These are phyloP conservation scores for Cheilosia pagana DNA, from an alignment of 2,888 invertebrate genomes.

Conservation along the genomic window DNA sequence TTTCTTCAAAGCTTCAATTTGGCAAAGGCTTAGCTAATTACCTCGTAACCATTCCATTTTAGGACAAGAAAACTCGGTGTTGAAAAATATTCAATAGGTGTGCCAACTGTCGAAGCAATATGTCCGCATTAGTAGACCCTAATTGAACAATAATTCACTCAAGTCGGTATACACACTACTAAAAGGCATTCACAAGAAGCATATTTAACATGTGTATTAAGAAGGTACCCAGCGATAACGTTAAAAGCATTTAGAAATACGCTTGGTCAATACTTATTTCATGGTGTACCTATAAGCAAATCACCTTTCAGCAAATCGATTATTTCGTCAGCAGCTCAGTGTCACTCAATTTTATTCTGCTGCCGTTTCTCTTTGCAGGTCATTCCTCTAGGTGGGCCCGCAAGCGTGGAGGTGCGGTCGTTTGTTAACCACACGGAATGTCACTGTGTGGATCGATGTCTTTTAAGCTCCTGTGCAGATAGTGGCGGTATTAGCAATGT, in stretches of 20 bases:
- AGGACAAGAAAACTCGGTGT: neutral
- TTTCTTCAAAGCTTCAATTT: neutral
- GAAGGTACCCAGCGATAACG: conserved; percentile 12
- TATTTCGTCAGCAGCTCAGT: conserved; percentile 20
- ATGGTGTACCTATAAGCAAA: conserved; percentile 4
- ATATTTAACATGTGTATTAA: neutral
- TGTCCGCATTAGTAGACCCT: conserved; percentile 5
- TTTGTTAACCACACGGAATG: conserved; percentile 82
- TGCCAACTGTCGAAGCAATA: conserved; percentile 5
- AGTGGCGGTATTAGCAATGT: conserved; percentile 35
- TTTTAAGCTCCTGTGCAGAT: conserved; percentile 50
- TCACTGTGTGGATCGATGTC: conserved; percentile 78
- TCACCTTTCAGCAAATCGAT: conserved; percentile 12
- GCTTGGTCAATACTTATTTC: neutral
- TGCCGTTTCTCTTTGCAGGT: conserved; percentile 53
- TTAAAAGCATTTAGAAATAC: conserved; percentile 3
- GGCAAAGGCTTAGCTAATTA: conserved; percentile 26
- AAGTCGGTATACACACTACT: neutral
- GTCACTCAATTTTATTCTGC: conserved; percentile 1
- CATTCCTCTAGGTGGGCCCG: conserved; percentile 75
- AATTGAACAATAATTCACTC: conserved; percentile 22
- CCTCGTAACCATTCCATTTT: neutral
- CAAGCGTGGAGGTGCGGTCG: conserved; percentile 69
- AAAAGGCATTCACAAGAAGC: neutral
- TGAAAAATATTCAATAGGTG: conserved; percentile 9